Evolutionary conservation across 2,797 vertebrate genomes (phyloP), one percentile per base, ranked within the genome.

Genomic region (Coregonus sp.): DNA sequence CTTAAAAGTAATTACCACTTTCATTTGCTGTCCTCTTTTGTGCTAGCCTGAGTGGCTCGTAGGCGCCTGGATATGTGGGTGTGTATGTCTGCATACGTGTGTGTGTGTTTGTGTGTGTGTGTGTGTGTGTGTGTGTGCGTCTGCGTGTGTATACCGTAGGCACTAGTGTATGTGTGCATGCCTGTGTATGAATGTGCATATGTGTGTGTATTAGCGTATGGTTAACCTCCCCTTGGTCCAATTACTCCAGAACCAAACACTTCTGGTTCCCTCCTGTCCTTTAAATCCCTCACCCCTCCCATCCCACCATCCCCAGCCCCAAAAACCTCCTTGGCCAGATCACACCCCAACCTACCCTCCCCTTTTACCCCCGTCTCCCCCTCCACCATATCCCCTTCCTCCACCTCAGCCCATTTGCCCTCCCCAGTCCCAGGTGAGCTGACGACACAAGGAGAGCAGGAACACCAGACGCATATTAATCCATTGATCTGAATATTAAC

Each of bases 1-100:
- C 90, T 93, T 91, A 92, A 92, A 93, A 93, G 92, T 94, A 94
- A 95, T 95, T 95, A 94, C 92, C 90, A 89, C 92, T 92, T 92
- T 94, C 92, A 95, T 94, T 94, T 93, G 91, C 92, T 90, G 88
- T 92, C 90, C 77, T 90, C 91, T 90, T 90, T 91, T 93, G 89
- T 90, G 89, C 88, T 90, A 82, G 87, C 84, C 85, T 85, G 89
- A 90, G 89, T 31, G 35, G 29, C 68, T 70, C 25, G 47, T 9
- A 18, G 16, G 70, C 51, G 70, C 54, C 52, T 11, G 72, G 50
- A 72, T 91, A 84, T 92, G 89, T 90, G 72, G 50, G 52, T 65
- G 18, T 61, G 52, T 73, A 66, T 80, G 73, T 56, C 40, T 69
- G 80, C 77, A 77, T 82, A 80, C 81, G 77, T 68, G 59, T 78